Conservation (phyloP, 2,888 invertebrate genomes). For the Perizoma flavofasciatum region DNA sequence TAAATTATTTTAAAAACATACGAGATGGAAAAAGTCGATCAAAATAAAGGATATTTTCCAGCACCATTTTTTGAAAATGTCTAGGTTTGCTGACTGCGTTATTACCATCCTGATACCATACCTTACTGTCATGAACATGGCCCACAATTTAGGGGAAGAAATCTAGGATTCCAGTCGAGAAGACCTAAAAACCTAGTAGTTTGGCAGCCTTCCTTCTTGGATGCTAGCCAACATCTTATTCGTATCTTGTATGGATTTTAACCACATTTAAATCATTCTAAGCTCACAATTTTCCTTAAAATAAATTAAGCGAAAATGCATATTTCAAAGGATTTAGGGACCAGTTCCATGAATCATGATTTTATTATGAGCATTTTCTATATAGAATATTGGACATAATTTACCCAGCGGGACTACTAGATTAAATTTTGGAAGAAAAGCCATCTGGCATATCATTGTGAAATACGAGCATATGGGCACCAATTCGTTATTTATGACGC, state of each 20-base stretch:
- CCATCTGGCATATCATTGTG: no score
- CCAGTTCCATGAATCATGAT: neutral
- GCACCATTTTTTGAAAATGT: neutral
- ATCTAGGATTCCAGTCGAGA: constrained; percentile 16
- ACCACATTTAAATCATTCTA: constrained; percentile 9
- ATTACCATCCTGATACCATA: constrained; percentile 10
- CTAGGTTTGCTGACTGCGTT: constrained; percentile 7
- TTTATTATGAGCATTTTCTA: neutral
- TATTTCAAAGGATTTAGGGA: neutral
- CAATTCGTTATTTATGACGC: no score
- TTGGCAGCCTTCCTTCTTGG: constrained; percentile 24
- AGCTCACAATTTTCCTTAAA: neutral
- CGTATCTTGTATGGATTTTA: constrained; percentile 8
- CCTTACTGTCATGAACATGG: constrained; percentile 13
- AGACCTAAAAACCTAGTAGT: constrained; percentile 18
- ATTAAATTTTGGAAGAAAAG: neutral
- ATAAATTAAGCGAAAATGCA: neutral
- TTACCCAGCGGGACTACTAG: neutral
- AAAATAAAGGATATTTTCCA: no score
- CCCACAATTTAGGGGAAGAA: constrained; percentile 19
- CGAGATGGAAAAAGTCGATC: no score
- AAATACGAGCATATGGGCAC: no score
- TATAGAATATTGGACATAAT: neutral
- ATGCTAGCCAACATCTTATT: constrained; percentile 16
- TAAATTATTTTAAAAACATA: no score